Percentiles rank a stretch among this genome's conserved stretches.
phyloP scores from a whole-genome alignment of 2,888 invertebrate species.

The Oscheius sp. region DNA sequence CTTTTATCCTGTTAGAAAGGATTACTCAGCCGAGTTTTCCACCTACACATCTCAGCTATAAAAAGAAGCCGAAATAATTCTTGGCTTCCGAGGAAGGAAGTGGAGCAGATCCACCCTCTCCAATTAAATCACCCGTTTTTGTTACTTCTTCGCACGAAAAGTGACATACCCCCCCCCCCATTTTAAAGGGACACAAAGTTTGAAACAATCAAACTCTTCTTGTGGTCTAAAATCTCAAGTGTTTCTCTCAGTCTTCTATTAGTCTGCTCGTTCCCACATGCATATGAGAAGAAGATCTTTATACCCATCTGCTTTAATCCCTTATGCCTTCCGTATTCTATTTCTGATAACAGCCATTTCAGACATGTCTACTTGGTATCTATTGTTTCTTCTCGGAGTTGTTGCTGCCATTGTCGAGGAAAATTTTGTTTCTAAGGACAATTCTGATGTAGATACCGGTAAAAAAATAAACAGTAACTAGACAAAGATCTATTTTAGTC shows the following conservation, averaged over 20 bases:
- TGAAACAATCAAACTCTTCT: no score
- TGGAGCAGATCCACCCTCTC: no score
- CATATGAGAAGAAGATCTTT: neutral
- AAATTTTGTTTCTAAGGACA: neutral
- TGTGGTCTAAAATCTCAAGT: constrained; percentile 4
- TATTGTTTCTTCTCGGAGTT: constrained; percentile 9
- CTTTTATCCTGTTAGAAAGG: no score
- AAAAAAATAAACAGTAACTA: neutral
- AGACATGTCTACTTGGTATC: constrained; percentile 26
- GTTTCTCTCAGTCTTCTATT: neutral
- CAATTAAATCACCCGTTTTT: no score
- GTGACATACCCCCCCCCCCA: no score
- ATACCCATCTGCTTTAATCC: neutral
- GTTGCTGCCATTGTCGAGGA: constrained; percentile 10
- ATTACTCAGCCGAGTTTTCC: no score
- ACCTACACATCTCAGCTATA: no score
- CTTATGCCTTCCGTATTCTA: neutral
- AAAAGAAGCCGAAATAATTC: no score
- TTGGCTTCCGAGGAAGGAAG: no score
- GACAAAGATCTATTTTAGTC: constrained; percentile 11
- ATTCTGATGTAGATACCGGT: neutral
- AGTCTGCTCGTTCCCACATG: neutral
- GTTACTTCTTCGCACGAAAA: no score
- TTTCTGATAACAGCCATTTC: neutral
- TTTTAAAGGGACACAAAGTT: no score